A percentile compares a stretch with the other conserved stretches of the same genome.
Evolutionary conservation across 2,113 vertebrate genomes (phyloP).

Genomic region (Nymphicus hollandicus): DNA sequence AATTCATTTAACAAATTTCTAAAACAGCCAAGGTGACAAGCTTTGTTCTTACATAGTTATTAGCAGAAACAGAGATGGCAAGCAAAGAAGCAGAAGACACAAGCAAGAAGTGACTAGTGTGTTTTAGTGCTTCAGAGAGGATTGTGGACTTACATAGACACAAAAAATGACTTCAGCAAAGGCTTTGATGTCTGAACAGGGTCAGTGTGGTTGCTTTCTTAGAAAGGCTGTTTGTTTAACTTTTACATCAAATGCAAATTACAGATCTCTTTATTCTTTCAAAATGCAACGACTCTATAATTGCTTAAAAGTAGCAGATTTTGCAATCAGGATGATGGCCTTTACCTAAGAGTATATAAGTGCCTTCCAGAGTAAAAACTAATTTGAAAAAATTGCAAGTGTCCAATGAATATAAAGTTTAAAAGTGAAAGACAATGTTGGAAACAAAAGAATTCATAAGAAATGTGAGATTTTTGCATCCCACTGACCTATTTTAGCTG

Average conservation of each 20-base stretch:
- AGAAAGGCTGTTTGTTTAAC: background rate
- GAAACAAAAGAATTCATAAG: background rate
- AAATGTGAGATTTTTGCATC: background rate
- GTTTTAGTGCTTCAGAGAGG: background rate
- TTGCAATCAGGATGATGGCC: background rate
- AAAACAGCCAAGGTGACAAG: background rate
- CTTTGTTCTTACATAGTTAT: background rate
- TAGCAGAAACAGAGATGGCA: background rate
- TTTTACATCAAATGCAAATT: background rate
- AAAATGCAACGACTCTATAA: background rate
- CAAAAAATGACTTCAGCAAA: background rate
- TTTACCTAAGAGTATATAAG: background rate
- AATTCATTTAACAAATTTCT: background rate
- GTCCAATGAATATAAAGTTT: background rate
- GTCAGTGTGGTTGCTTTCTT: background rate
- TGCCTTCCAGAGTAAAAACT: background rate
- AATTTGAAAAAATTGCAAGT: background rate
- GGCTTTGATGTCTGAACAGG: background rate
- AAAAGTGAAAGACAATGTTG: background rate
- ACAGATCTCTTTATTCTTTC: background rate
- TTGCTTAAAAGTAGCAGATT: background rate
- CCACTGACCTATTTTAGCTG: slow-evolving; percentile 40
- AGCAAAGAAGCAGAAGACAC: background rate
- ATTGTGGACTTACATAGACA: fast-evolving
- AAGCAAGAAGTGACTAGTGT: background rate